phyloP scores from a whole-genome alignment of 2,888 invertebrate species.

The Cordilura impudica region DNA sequence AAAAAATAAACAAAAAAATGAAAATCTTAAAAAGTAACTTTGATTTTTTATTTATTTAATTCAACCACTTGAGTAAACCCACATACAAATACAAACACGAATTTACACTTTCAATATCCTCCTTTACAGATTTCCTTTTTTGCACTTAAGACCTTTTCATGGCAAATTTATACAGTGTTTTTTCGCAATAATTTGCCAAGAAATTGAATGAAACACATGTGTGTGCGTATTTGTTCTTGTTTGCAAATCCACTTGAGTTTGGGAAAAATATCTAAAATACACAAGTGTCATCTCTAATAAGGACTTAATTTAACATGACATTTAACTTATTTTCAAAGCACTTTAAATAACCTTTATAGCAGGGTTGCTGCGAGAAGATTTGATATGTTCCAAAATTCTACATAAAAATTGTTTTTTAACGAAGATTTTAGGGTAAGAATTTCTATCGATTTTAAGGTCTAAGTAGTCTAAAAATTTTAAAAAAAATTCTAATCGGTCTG shows the following conservation, averaged over 20 bases:
- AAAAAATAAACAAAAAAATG: background rate
- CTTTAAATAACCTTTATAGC: too few relatives aligned
- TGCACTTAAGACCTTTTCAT: background rate
- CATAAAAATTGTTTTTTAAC: too few relatives aligned
- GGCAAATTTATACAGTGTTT: background rate
- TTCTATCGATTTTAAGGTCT: too few relatives aligned
- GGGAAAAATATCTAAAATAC: slow-evolving; percentile 44
- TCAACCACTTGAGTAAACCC: slow-evolving; percentile 31
- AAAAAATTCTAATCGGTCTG: too few relatives aligned
- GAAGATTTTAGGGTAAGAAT: too few relatives aligned
- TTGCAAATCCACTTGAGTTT: slow-evolving; percentile 55
- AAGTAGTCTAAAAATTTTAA: too few relatives aligned
- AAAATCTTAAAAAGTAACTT: background rate
- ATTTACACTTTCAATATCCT: slow-evolving; percentile 43
- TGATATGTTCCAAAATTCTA: too few relatives aligned
- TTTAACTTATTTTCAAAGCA: background rate
- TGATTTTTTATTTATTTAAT: slow-evolving; percentile 38
- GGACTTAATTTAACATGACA: background rate
- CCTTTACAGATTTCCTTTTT: background rate
- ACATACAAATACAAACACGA: slow-evolving; percentile 48
- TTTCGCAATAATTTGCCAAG: slow-evolving; percentile 7
- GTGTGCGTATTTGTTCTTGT: background rate
- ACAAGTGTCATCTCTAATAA: slow-evolving; percentile 41
- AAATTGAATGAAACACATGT: slow-evolving; percentile 5
- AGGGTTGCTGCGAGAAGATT: too few relatives aligned